phyloP scores from a whole-genome alignment of 2,888 invertebrate genomes.

The Calephelis perditalis region DNA sequence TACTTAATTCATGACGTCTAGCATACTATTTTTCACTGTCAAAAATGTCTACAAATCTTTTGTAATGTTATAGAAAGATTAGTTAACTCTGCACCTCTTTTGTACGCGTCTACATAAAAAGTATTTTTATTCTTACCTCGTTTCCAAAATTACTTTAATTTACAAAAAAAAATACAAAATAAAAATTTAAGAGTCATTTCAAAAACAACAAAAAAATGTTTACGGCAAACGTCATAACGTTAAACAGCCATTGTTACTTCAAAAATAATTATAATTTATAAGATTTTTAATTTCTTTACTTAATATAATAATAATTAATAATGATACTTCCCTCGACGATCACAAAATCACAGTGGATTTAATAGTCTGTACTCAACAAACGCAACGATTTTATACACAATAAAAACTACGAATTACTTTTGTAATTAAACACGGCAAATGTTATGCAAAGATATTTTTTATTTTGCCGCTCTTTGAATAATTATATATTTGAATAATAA shows the following conservation, averaged over 20 bases:
- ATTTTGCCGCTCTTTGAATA: not conserved
- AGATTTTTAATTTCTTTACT: conserved; percentile 1
- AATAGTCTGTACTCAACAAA: not conserved
- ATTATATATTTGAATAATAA: not conserved
- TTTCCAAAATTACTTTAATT: too few relatives aligned
- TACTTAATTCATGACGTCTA: too few relatives aligned
- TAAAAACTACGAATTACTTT: not conserved
- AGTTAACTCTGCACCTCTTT: too few relatives aligned
- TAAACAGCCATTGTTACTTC: not conserved
- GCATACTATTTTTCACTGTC: too few relatives aligned
- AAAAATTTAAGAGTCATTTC: too few relatives aligned
- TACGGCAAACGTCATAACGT: not conserved
- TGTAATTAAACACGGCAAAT: not conserved
- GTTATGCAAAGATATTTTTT: not conserved
- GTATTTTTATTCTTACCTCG: too few relatives aligned
- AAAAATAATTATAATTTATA: not conserved
- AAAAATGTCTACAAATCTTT: too few relatives aligned
- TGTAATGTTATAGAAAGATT: too few relatives aligned
- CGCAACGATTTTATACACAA: not conserved
- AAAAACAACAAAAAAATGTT: not conserved
- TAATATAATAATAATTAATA: not conserved
- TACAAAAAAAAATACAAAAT: too few relatives aligned
- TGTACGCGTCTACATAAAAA: too few relatives aligned
- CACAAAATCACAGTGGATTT: not conserved
- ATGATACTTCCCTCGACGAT: not conserved